Percentiles rank a stretch among this genome's conserved stretches.
phyloP scores from a whole-genome alignment of 2,888 invertebrate genomes.

The Orthosia cruda region DNA sequence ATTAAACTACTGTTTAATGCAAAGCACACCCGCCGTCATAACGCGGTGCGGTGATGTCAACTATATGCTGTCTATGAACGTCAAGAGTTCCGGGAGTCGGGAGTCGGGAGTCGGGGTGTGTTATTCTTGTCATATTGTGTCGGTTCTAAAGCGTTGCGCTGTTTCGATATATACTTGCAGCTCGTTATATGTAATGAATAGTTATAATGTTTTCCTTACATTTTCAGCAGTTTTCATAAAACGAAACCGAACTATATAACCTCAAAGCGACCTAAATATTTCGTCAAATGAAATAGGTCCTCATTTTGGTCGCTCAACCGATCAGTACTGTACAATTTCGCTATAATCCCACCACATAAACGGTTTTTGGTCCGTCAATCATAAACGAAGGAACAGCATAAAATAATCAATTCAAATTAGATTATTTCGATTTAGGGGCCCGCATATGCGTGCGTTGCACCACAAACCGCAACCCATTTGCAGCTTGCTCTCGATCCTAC shows the following conservation, averaged over 20 bases:
- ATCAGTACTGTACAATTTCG: slow-evolving; percentile 21
- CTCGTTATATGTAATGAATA: slow-evolving; percentile 23
- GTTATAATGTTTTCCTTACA: not conserved
- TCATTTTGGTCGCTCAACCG: slow-evolving; percentile 3
- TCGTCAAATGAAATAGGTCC: slow-evolving; percentile 8
- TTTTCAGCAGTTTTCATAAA: slow-evolving; percentile 1
- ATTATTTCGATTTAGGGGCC: slow-evolving; percentile 67
- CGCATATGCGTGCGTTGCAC: slow-evolving; percentile 54
- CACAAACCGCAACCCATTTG: slow-evolving; percentile 74
- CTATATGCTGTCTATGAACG: slow-evolving; percentile 54
- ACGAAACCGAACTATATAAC: not conserved
- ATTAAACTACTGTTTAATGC: slow-evolving; percentile 66
- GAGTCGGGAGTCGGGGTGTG: slow-evolving; percentile 29
- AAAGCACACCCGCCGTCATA: slow-evolving; percentile 60
- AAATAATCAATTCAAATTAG: slow-evolving; percentile 70
- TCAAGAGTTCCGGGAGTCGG: slow-evolving; percentile 31
- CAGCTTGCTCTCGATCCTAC: slow-evolving; percentile 63
- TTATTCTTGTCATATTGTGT: slow-evolving; percentile 44
- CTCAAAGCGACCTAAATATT: slow-evolving; percentile 5
- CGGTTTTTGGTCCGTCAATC: slow-evolving; percentile 41
- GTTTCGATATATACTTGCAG: slow-evolving; percentile 30
- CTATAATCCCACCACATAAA: slow-evolving; percentile 41
- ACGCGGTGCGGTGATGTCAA: slow-evolving; percentile 33
- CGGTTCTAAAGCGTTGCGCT: slow-evolving; percentile 14
- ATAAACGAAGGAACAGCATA: slow-evolving; percentile 46